Conservation (phyloP, 2,797 vertebrate species). For the Acomys russatus region DNA sequence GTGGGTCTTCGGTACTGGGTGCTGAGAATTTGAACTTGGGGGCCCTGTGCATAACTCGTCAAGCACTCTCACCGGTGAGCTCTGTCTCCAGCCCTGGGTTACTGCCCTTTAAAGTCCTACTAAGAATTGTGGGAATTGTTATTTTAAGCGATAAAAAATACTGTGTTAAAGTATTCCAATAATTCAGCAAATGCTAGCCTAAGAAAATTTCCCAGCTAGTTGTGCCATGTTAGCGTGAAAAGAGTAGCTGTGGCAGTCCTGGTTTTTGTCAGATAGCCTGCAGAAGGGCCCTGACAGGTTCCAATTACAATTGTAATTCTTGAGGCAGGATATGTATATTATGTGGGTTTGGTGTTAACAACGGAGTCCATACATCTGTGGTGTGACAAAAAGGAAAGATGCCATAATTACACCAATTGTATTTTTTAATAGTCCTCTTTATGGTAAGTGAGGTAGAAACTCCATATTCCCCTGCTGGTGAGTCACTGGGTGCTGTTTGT, state of each 20-base stretch:
- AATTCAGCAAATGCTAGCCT: slow-evolving; percentile 11
- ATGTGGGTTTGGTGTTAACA: slow-evolving; percentile 6
- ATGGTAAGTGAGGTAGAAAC: slow-evolving; percentile 57
- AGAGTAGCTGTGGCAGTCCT: background rate
- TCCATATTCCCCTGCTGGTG: slow-evolving; percentile 17
- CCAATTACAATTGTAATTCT: slow-evolving; percentile 48
- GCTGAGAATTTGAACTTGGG: background rate
- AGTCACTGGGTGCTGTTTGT: background rate
- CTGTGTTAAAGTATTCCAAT: background rate
- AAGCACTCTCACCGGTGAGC: background rate
- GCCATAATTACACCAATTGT: slow-evolving; percentile 5
- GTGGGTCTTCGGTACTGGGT: background rate
- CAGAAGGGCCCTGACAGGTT: slow-evolving; percentile 36
- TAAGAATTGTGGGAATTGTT: slow-evolving; percentile 14
- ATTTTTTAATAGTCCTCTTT: slow-evolving; percentile 27
- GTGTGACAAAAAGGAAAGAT: background rate
- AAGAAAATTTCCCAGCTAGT: slow-evolving; percentile 10
- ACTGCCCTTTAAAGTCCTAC: slow-evolving; percentile 4
- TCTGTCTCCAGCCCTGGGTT: background rate
- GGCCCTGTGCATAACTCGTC: background rate
- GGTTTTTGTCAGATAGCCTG: slow-evolving; percentile 12
- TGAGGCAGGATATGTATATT: background rate
- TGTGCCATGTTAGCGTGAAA: background rate
- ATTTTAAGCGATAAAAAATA: background rate
- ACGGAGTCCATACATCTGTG: slow-evolving; percentile 10